Evolutionary conservation across 2,888 invertebrate species (phyloP).

Genomic region (Furcula furcula): DNA sequence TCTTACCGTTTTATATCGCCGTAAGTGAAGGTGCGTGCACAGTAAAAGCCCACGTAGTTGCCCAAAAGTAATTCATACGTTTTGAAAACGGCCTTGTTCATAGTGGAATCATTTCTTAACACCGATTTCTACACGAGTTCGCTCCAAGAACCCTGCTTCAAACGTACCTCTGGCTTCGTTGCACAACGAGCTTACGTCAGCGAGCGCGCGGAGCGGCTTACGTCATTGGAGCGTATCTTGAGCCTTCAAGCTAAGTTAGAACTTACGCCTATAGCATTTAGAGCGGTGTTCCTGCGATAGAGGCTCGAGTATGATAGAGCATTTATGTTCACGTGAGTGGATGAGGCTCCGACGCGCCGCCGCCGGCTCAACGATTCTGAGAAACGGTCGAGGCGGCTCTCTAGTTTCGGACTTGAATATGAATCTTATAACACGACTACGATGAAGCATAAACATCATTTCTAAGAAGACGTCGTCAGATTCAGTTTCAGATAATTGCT

Average conservation of each 20-base stretch:
- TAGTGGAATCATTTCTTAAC: conserved; percentile 69
- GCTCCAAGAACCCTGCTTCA: conserved; percentile 74
- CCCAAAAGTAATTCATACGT: conserved; percentile 29
- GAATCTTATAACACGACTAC: conserved; percentile 59
- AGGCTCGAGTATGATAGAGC: conserved; percentile 69
- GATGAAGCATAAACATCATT: conserved; percentile 45
- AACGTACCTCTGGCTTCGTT: conserved; percentile 76
- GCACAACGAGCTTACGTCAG: conserved; percentile 82
- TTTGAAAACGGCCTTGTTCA: conserved; percentile 63
- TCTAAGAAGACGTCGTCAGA: conserved; percentile 35
- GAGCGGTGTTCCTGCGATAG: conserved; percentile 46
- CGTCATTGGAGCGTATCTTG: conserved; percentile 71
- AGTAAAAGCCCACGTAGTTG: conserved; percentile 14
- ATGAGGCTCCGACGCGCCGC: conserved; percentile 77
- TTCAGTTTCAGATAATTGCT: conserved; percentile 25
- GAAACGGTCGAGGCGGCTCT: conserved; percentile 72
- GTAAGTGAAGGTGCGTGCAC: conserved; percentile 3
- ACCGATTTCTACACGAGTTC: conserved; percentile 75
- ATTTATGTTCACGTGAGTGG: conserved; percentile 80
- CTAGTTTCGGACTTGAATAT: conserved; percentile 77
- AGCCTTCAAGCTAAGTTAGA: conserved; percentile 55
- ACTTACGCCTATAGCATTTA: conserved; percentile 48
- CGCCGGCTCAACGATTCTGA: conserved; percentile 78
- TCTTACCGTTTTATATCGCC: too few species aligned
- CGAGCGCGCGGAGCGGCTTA: conserved; percentile 76